Conservation (phyloP, 2,113 vertebrate genomes). For the Ranitomeya variabilis region DNA sequence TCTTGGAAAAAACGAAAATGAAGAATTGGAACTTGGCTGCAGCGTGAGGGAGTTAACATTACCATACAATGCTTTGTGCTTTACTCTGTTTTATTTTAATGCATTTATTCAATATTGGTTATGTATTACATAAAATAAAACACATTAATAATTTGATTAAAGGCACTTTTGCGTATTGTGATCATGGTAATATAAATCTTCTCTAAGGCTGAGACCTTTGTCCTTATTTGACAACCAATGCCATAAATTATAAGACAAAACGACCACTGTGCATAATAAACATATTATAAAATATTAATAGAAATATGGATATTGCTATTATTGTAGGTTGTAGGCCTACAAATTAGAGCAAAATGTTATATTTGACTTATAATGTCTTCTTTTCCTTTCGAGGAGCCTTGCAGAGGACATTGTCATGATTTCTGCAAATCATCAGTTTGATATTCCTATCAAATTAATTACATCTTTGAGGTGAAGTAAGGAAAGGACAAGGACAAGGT, state of each 20-base stretch:
- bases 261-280: background rate
- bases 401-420: conserved; percentile 14
- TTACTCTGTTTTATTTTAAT: background rate
- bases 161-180: background rate
- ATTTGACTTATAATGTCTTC: background rate
- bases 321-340: background rate
- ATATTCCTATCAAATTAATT: conserved; percentile 7
- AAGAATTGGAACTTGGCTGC: too few species aligned
- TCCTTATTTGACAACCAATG: background rate
- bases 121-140: background rate
- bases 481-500: conserved; percentile 3
- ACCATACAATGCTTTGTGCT: background rate
- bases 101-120: background rate
- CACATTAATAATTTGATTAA: background rate
- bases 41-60: background rate
- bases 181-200: background rate
- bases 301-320: background rate
- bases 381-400: background rate
- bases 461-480: conserved; percentile 16
- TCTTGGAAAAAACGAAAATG: too few species aligned
- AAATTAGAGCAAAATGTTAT: background rate
- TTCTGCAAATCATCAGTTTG: background rate
- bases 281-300: background rate
- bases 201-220: background rate
- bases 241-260: background rate